Percentiles rank a stretch among this genome's conserved stretches.
Evolutionary conservation across 2,888 invertebrate species (phyloP).

Genomic region (Atherix ibis): DNA sequence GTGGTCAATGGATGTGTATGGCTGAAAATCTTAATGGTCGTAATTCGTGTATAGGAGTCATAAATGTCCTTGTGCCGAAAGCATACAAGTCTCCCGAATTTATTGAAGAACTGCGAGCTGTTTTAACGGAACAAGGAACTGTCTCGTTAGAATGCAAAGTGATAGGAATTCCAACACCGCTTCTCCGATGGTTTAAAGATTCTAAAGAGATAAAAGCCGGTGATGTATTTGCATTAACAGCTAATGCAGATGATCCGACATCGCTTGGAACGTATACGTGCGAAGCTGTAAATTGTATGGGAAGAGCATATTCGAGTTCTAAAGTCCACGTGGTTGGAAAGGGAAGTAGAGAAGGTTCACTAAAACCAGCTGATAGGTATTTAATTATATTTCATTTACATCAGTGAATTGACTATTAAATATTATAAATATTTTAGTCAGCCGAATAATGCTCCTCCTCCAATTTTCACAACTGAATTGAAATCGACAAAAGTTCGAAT

Average conservation of each 20-base stretch:
- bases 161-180: conserved; percentile 74
- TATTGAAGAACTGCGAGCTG: conserved; percentile 64
- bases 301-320: conserved; percentile 65
- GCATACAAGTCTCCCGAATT: conserved; percentile 80
- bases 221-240: conserved; percentile 74
- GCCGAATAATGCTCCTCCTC: conserved; percentile 41
- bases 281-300: conserved; percentile 81
- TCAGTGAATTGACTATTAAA: background rate
- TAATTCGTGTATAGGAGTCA: conserved; percentile 57
- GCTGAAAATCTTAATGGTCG: conserved; percentile 63
- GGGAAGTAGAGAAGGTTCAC: conserved; percentile 51
- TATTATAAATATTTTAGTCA: conserved; percentile 15
- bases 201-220: conserved; percentile 77
- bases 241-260: conserved; percentile 69
- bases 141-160: conserved; percentile 86
- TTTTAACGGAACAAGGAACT: conserved; percentile 73
- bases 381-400: conserved; percentile 2
- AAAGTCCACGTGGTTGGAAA: conserved; percentile 67
- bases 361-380: conserved; percentile 51
- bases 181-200: conserved; percentile 65
- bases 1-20: conserved; percentile 72
- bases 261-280: conserved; percentile 78
- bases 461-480: conserved; percentile 61
- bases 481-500: conserved; percentile 60
- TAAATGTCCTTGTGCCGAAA: conserved; percentile 72